Evolutionary conservation across 2,888 invertebrate genomes (phyloP), one percentile per base, ranked within the genome.

Genomic region (Chrysotoxum bicinctum): DNA sequence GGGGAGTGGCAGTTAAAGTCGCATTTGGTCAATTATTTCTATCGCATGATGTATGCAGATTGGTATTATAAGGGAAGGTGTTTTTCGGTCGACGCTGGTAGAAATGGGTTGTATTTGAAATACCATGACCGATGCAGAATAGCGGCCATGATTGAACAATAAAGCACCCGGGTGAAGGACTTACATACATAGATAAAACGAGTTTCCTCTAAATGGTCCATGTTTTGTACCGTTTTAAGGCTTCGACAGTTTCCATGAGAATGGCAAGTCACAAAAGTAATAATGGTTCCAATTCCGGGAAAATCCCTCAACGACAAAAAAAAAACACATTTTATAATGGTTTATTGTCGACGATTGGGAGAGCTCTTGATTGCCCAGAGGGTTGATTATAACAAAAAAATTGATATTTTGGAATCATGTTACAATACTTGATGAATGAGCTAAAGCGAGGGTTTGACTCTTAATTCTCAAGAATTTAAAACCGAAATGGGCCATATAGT

Each of bases 1-100:
- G 23, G 48, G 40, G 43, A 26, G n/a, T 32, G 14, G 12, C 12
- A 48, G 19, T 66, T 50, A 19, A 32, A 48, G 45, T 64, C 6
- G 32, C 45, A 64, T 48, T 64, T 48, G 64, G 9, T 30, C 23
- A 45, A 45, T 43, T 43, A 45, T 45, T 45, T 64, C 10, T 19
- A 45, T 45, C 19, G 30, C 16, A 45, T 60, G 58, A 40, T 23
- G n/a, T 26, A 40, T 40, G 26, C 5, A 60, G 40, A 60, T 60
- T 60, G 37, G 23, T 23, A n/a, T 40, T 40, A 10, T 9, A 5
- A 40, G 23, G 0, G 8, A 23, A 10, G 21, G 6, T 32, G 3
- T 32, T 32, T 37, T 58, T 37, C 37, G 16, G 16, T 16, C n/a
- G n/a, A n/a, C n/a, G n/a, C n/a, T 54, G 10, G n/a, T 54, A 1